A percentile compares a stretch with the other conserved stretches of the same genome.
Conservation (phyloP, 1,140 invertebrate species). For the Euwallacea fornicatus region DNA sequence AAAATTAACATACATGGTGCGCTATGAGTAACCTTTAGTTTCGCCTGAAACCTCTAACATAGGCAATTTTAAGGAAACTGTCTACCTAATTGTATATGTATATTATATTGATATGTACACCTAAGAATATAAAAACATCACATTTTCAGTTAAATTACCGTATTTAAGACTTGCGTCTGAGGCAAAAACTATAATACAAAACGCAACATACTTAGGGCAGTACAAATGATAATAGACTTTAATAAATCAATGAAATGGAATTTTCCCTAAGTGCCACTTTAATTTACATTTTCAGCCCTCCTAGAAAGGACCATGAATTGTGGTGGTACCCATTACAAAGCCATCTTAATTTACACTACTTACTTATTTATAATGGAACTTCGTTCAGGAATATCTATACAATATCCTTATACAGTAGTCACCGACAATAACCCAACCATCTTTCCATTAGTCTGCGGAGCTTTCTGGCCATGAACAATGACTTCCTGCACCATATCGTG, state of each 20-base stretch:
- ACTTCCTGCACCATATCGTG: constrained; percentile 57
- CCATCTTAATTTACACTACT: too few relatives aligned
- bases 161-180: constrained; percentile 9
- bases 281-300: too few relatives aligned
- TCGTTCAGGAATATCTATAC: not conserved
- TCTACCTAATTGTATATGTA: constrained; percentile 28
- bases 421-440: constrained; percentile 59
- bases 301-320: too few relatives aligned
- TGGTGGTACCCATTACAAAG: too few relatives aligned
- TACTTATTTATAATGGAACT: too few relatives aligned
- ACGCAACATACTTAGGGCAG: not conserved
- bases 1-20: too few relatives aligned
- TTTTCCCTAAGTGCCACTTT: too few relatives aligned
- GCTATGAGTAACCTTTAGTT: too few relatives aligned
- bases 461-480: constrained; percentile 55
- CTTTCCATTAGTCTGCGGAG: constrained; percentile 54
- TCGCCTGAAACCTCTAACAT: too few relatives aligned
- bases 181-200: constrained; percentile 23
- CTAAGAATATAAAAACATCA: constrained; percentile 47
- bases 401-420: constrained; percentile 56
- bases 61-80: not conserved
- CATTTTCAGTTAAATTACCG: constrained; percentile 40
- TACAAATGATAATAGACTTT: constrained; percentile 4
- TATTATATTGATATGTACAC: constrained; percentile 47
- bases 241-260: too few relatives aligned